phyloP scores from a whole-genome alignment of 2,113 vertebrate species.

The Poeciliopsis turrubarensis region DNA sequence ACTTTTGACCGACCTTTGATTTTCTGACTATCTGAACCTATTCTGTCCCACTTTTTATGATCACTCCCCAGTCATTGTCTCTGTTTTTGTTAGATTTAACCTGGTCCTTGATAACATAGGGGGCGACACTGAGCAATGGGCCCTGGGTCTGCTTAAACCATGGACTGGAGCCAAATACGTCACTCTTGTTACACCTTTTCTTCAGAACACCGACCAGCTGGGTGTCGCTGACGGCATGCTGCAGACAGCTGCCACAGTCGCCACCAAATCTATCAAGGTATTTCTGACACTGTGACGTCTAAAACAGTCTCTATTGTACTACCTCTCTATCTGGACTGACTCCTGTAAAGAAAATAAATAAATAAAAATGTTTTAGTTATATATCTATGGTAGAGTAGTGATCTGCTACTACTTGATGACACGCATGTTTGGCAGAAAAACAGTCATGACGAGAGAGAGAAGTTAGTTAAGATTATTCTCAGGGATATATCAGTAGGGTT shows the following conservation, averaged over 20 bases:
- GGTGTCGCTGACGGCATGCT: constrained; percentile 96
- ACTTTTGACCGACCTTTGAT: neutral
- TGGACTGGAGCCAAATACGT: constrained; percentile 94
- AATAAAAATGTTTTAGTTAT: neutral
- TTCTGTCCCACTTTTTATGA: neutral
- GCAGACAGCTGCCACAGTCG: constrained; percentile 85
- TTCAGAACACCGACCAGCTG: constrained; percentile 89
- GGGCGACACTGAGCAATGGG: constrained; percentile 90
- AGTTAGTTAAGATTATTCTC: neutral
- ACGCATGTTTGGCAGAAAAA: neutral
- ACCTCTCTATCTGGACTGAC: rapidly evolving
- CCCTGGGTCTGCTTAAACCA: constrained; percentile 86
- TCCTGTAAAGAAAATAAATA: too few relatives aligned
- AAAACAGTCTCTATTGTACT: neutral
- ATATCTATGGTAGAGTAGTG: neutral
- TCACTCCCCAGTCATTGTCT: neutral
- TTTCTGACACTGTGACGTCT: neutral
- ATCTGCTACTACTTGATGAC: neutral
- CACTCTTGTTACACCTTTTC: constrained; percentile 93
- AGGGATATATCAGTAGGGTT: neutral
- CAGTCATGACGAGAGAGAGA: neutral
- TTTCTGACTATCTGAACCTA: neutral
- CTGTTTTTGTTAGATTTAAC: constrained; percentile 78
- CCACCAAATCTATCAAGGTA: constrained; percentile 89
- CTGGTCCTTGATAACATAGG: constrained; percentile 94